Evolutionary conservation across 2,888 invertebrate species (phyloP), one percentile per base, ranked within the genome.

Genomic region (Baronia brevicornis): DNA sequence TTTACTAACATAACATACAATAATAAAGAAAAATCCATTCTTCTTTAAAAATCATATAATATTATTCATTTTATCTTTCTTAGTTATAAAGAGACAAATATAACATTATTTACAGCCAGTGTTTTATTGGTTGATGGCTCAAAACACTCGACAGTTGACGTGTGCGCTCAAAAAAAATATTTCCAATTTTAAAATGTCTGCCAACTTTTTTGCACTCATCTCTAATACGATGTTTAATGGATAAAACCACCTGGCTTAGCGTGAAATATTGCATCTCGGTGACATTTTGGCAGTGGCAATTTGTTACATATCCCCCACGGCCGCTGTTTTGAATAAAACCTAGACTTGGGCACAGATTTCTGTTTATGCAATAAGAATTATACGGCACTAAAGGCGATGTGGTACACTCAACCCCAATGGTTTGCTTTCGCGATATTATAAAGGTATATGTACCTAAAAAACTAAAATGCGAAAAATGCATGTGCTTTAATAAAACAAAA

Each of bases 221-320:
- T 54, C 47, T 46, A 51, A 69, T 60, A 51, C 60, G 38, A 80
- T 82, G 79, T 70, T 48, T 82, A 61, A 80, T 80, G 72, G 52
- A 82, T 79, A 59, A 51, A 60, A 69, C 65, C 82, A 82, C 74
- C 82, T 82, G 80, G 82, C 66, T 60, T 46, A 47, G 51, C 48
- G 47, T 61, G 77, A 82, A 62, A 78, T 70, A 82, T 82, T 77
- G 77, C 74, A 75, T 63, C 55, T 51, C 34, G 36, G 48, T 67
- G 72, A 74, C 67, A 69, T 60, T 54, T 77, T 80, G 82, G 55
- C 82, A 79, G 63, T 34, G 56, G 60, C 59, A 61, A 78, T 82
- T 79, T 75, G 53, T 82, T 60, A 67, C 54, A 37, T 45, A 53
- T 49, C 50, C 41, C 46, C 33, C 44, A 52, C 53, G 48, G 54